These are phyloP conservation scores for Rhinogobius similis DNA, from an alignment of 2,113 vertebrate genomes.

Conservation along the genomic window DNA sequence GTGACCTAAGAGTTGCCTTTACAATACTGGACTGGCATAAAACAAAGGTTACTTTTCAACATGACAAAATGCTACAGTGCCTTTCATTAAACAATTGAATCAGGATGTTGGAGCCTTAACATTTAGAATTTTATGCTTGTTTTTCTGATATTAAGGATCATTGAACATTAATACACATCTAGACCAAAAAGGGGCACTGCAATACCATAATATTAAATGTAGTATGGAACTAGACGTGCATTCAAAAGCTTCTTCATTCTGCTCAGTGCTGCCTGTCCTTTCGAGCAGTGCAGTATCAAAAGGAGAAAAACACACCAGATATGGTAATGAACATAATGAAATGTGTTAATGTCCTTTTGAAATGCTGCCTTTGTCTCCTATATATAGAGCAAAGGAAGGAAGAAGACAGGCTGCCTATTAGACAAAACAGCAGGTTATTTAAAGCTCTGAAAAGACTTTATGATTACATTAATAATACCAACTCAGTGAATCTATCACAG, in stretches of 20 bases:
- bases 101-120: not conserved
- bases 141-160: not conserved
- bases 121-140: not conserved
- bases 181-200: slow-evolving; percentile 66
- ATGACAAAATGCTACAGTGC: no score
- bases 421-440: slow-evolving; percentile 11
- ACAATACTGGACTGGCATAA: not conserved
- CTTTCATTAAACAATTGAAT: not conserved
- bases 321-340: slow-evolving; percentile 30
- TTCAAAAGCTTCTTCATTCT: slow-evolving; percentile 4
- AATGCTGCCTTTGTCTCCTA: slow-evolving; percentile 2
- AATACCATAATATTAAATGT: slow-evolving; percentile 35
- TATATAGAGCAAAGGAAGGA: not conserved
- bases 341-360: slow-evolving; percentile 14
- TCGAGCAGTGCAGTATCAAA: slow-evolving; percentile 14
- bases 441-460: slow-evolving; percentile 6
- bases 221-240: not conserved
- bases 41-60: no score
- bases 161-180: not conserved
- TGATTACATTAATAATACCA: slow-evolving; percentile 22
- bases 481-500: not conserved
- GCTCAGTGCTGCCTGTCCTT: slow-evolving; percentile 13
- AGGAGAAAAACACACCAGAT: slow-evolving; percentile 16
- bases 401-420: not conserved
- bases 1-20: not conserved